Percentiles rank a stretch among this genome's conserved stretches.
These are phyloP conservation scores for Leptothorax acervorum DNA, from an alignment of 2,888 invertebrate species.

Conservation along the genomic window DNA sequence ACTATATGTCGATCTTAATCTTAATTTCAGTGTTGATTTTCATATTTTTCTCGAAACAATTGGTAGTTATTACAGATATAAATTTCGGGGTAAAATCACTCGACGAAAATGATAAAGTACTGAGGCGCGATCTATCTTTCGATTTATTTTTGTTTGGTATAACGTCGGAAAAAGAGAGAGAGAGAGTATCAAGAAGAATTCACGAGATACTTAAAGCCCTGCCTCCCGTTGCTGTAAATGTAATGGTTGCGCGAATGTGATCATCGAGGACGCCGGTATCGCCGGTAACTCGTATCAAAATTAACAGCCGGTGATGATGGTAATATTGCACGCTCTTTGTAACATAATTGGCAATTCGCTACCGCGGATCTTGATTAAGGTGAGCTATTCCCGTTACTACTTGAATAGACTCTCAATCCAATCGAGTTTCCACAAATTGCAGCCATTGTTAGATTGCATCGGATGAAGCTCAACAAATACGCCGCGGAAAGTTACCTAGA, in stretches of 20 bases:
- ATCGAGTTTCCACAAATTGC: conserved; percentile 58
- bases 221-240: neutral
- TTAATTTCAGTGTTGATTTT: neutral
- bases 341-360: conserved; percentile 67
- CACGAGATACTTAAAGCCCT: conserved; percentile 1
- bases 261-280: conserved; percentile 1
- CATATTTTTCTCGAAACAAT: neutral
- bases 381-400: conserved; percentile 63
- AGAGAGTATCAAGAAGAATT: neutral
- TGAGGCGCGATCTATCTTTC: neutral
- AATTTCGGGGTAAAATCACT: neutral
- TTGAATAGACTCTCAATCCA: conserved; percentile 47
- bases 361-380: conserved; percentile 72
- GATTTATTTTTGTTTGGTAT: neutral
- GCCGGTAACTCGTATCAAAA: conserved; percentile 61
- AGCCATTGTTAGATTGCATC: conserved; percentile 49
- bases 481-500: conserved; percentile 38
- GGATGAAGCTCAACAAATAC: conserved; percentile 44
- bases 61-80: neutral
- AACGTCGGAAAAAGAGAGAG: neutral
- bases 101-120: neutral
- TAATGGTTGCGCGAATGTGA: neutral
- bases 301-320: conserved; percentile 66
- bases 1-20: neutral
- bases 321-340: conserved; percentile 71